Evolutionary conservation across 1,140 invertebrate species (phyloP), one percentile per base, ranked within the genome.

Genomic region (Apis dorsata): DNA sequence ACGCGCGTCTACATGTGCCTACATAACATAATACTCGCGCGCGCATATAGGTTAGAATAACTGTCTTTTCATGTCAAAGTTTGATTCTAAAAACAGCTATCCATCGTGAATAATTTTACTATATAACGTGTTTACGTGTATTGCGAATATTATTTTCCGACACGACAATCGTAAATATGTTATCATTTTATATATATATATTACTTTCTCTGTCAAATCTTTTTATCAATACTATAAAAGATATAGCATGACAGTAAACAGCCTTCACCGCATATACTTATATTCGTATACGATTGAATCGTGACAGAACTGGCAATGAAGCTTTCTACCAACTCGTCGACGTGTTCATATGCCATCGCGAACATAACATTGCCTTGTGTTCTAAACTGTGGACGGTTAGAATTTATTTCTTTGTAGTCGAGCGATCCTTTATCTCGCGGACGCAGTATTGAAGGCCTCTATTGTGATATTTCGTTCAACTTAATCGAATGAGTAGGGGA

Each of bases 221-320:
- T 80, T 65, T 75, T 81, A 81, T 81, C 70, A 63, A 51, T 28
- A 3, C 21, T 49, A 73, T 80, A 63, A 19, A 53, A 28, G 53
- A 13, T 17, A 17, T 7, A 28, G 24, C 62, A 49, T 15, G 28
- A n/a, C 49, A 53, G 55, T 81, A 69, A 82, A 77, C 80, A 77
- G 74, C 74, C 65, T 77, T 81, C 73, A 49, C n/a, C 1, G 28
- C 17, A 62, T 49, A 70, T 82, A 77, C 69, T 69, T 55, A 59
- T 77, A 74, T 51, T 76, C 65, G 63, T 28, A 44, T 69, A 57
- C 63, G 63, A 81, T 76, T 73, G 80, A 60, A 70, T 82, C 80
- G 73, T 77, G 73, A 77, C 73, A 49, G 80, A 69, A 53, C 80
- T 82, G 80, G 73, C 73, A 82, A 82, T 82, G 73, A 82, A 65